These are phyloP conservation scores for Peromyscus californicus DNA, from an alignment of 2,113 vertebrate genomes.

Conservation along the genomic window DNA sequence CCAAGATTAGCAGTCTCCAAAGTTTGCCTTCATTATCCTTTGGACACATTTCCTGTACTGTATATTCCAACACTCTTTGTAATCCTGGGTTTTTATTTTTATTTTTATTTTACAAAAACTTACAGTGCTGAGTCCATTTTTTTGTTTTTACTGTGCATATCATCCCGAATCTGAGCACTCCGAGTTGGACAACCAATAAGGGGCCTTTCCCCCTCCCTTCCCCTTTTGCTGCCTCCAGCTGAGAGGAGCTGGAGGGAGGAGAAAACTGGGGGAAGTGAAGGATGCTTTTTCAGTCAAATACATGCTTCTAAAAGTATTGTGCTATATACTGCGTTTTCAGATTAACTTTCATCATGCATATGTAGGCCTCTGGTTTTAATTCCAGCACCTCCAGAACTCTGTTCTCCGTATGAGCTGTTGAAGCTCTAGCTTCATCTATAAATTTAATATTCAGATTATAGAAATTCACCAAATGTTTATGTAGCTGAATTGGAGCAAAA, in stretches of 20 bases:
- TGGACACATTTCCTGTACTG: not conserved
- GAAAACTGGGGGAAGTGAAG: not conserved
- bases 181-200: not conserved
- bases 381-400: not conserved
- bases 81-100: not conserved
- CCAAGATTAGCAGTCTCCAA: not conserved
- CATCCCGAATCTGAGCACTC: not conserved
- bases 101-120: not conserved
- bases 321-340: not conserved
- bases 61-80: not conserved
- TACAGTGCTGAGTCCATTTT: not conserved
- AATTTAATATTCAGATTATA: not conserved
- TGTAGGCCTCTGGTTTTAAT: not conserved
- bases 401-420: not conserved
- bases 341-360: not conserved
- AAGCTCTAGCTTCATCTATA: not conserved
- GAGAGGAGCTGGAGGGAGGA: too few species aligned
- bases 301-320: not conserved
- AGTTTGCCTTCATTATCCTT: not conserved
- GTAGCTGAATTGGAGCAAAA: not conserved
- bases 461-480: not conserved
- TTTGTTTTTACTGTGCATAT: not conserved
- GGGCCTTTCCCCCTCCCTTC: rapidly evolving
- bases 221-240: not conserved
- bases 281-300: not conserved